These are phyloP conservation scores for Rugalucina vietnamica DNA, from an alignment of 2,888 invertebrate genomes.

Conservation along the genomic window DNA sequence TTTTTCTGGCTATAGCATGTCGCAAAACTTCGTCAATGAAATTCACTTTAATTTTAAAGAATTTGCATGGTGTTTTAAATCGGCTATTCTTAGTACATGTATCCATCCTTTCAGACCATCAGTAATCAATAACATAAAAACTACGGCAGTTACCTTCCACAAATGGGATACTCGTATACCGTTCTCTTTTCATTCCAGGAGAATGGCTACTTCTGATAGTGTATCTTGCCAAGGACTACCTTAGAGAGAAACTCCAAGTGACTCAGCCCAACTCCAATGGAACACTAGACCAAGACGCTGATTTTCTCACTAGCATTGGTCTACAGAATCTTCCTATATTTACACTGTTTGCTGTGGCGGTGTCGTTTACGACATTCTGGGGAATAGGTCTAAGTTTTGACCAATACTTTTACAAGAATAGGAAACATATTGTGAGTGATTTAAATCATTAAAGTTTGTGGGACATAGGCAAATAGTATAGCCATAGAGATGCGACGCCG, in stretches of 20 bases:
- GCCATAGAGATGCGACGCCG: too few relatives aligned
- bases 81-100: too few relatives aligned
- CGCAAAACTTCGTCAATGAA: too few relatives aligned
- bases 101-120: too few relatives aligned
- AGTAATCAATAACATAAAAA: too few relatives aligned
- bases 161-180: background rate
- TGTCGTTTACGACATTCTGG: conserved; percentile 88
- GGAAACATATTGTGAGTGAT: conserved; percentile 38
- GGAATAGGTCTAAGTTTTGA: conserved; percentile 87
- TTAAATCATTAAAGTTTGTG: too few relatives aligned
- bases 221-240: conserved; percentile 86
- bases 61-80: too few relatives aligned
- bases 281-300: background rate
- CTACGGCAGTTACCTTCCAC: too few relatives aligned
- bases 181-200: conserved; percentile 53
- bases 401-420: conserved; percentile 88
- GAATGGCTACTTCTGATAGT: conserved; percentile 88
- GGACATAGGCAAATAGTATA: too few relatives aligned
- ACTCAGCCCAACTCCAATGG: conserved; percentile 1
- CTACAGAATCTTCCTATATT: conserved; percentile 64
- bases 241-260: conserved; percentile 22
- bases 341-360: conserved; percentile 79
- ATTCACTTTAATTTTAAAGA: too few relatives aligned
- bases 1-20: too few relatives aligned
- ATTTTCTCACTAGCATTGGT: conserved; percentile 34